A percentile compares a stretch with the other conserved stretches of the same genome.
These are phyloP conservation scores for Eupristina koningsbergeri DNA, from an alignment of 1,140 invertebrate genomes.

Conservation along the genomic window DNA sequence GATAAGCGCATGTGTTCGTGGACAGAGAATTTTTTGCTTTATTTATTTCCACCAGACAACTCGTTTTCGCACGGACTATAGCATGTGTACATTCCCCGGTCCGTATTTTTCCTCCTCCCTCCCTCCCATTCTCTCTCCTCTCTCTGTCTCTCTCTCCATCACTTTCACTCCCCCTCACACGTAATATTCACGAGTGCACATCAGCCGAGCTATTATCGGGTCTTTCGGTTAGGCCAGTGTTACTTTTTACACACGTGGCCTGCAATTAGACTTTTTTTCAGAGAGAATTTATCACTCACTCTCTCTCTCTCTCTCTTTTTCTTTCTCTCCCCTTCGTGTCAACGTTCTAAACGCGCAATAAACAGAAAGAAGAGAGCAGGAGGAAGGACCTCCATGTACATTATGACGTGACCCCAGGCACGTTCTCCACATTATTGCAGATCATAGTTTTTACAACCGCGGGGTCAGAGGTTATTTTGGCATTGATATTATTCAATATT, in stretches of 20 bases:
- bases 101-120: no score
- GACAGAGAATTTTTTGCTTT: background rate
- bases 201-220: background rate
- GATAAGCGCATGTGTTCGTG: background rate
- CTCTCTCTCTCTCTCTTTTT: no score
- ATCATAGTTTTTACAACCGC: background rate
- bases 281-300: no score
- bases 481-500: background rate
- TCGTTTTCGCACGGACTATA: background rate
- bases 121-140: background rate
- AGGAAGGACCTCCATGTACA: background rate
- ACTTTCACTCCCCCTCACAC: background rate
- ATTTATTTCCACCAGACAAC: background rate
- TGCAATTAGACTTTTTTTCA: background rate
- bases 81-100: no score
- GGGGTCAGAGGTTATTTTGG: background rate
- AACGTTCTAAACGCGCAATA: background rate
- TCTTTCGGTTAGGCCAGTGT: background rate
- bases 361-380: background rate
- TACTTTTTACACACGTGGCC: background rate
- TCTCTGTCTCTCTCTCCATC: background rate
- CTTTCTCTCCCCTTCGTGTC: background rate
- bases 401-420: constrained; percentile 29
- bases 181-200: background rate
- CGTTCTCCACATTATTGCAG: background rate